These are phyloP conservation scores for Dynastes hyllus DNA, from an alignment of 2,888 invertebrate species.

Conservation along the genomic window DNA sequence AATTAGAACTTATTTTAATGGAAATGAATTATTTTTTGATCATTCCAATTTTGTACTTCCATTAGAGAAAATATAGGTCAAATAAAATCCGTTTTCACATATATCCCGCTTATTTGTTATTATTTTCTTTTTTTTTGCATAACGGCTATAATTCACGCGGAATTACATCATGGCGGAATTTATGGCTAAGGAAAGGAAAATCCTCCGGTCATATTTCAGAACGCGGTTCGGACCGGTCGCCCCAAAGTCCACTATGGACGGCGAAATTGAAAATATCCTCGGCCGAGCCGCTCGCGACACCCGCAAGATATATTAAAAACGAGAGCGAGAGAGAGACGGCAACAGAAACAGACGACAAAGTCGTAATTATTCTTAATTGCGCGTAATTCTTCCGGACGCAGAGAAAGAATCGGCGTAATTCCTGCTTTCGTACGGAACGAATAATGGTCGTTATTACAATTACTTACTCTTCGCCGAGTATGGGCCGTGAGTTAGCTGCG, in stretches of 20 bases:
- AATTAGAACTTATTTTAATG: too few species aligned
- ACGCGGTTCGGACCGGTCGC: not conserved
- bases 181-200: slow-evolving; percentile 12
- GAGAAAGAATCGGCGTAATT: slow-evolving; percentile 11
- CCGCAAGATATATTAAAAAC: not conserved
- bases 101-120: not conserved
- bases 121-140: not conserved
- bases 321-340: slow-evolving; percentile 6
- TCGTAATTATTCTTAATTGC: slow-evolving; percentile 37
- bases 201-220: slow-evolving; percentile 19
- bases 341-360: not conserved
- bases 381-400: slow-evolving; percentile 15
- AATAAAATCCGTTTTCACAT: not conserved
- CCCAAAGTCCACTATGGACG: not conserved
- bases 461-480: slow-evolving; percentile 4
- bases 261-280: slow-evolving; percentile 28
- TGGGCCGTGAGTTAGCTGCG: not conserved
- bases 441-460: slow-evolving; percentile 11
- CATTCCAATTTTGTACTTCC: too few species aligned
- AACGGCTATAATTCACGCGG: slow-evolving; percentile 10
- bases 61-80: not conserved
- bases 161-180: slow-evolving; percentile 25
- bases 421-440: slow-evolving; percentile 4
- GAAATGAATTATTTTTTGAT: too few species aligned
- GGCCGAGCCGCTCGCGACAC: not conserved